Percentiles rank a stretch among this genome's conserved stretches.
phyloP scores from a whole-genome alignment of 2,888 invertebrate genomes.

The Tromatobia lineatoria region DNA sequence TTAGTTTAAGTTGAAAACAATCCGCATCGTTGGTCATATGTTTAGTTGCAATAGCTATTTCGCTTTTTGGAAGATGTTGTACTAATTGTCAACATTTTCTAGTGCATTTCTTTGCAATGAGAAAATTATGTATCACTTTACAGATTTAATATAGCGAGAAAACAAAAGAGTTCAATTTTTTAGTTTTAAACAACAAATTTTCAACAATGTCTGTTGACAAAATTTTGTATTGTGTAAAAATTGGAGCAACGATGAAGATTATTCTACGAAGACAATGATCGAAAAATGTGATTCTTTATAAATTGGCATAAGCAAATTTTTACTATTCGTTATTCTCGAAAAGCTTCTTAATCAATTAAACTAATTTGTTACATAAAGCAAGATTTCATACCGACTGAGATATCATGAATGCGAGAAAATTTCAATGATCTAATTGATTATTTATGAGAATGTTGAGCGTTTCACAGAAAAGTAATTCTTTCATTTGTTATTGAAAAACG shows the following conservation, averaged over 20 bases:
- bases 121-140: too few species aligned
- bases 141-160: too few species aligned
- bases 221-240: background rate
- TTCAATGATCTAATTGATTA: background rate
- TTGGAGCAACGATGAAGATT: background rate
- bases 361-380: background rate
- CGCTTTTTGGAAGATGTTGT: background rate
- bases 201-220: background rate
- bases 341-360: background rate
- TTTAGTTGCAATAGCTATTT: background rate
- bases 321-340: background rate
- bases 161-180: too few species aligned
- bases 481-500: background rate
- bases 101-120: background rate
- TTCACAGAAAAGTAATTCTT: too few species aligned
- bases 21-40: background rate
- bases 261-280: background rate
- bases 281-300: background rate
- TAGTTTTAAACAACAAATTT: background rate
- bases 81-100: background rate
- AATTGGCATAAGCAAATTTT: background rate
- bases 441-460: background rate
- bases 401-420: background rate
- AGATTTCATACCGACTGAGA: background rate
- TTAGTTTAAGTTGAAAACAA: background rate